Conservation (phyloP, 2,797 vertebrate genomes). For the Parambassis ranga region DNA sequence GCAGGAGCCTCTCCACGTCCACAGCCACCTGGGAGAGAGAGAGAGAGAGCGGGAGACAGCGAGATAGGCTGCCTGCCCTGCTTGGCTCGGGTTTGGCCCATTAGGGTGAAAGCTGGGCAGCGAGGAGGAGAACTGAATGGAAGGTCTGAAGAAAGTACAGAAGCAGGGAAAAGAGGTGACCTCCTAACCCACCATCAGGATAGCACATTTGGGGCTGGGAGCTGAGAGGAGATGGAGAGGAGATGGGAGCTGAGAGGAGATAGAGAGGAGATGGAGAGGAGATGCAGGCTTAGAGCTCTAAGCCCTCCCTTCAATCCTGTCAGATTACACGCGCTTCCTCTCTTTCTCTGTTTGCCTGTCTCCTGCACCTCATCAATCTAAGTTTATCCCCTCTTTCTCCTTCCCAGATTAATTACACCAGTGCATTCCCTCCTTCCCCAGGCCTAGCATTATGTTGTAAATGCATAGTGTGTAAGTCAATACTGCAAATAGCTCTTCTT, state of each 20-base stretch:
- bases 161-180: constrained; percentile 45
- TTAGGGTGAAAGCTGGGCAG: constrained; percentile 45
- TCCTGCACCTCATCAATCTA: constrained; percentile 64
- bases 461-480: constrained; percentile 82
- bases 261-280: constrained; percentile 35
- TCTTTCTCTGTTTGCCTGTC: constrained; percentile 46
- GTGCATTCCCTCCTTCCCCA: constrained; percentile 62
- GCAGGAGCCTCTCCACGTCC: constrained; percentile 59
- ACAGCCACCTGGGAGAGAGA: constrained; percentile 63
- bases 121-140: neutral
- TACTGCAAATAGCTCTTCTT: constrained; percentile 81
- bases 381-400: constrained; percentile 63
- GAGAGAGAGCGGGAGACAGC: too few species aligned
- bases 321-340: constrained; percentile 34
- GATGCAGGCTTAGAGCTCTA: constrained; percentile 31
- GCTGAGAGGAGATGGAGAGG: constrained; percentile 32
- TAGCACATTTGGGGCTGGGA: constrained; percentile 27
- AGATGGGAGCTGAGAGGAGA: constrained; percentile 27
- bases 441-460: constrained; percentile 82
- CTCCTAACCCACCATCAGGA: constrained; percentile 43
- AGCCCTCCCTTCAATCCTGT: constrained; percentile 37
- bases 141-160: constrained; percentile 30
- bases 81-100: constrained; percentile 39
- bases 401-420: constrained; percentile 79
- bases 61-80: constrained; percentile 43